Base-by-base conservation (phyloP, 2,888 invertebrate genomes). In the Xylota sylvarum region DNA sequence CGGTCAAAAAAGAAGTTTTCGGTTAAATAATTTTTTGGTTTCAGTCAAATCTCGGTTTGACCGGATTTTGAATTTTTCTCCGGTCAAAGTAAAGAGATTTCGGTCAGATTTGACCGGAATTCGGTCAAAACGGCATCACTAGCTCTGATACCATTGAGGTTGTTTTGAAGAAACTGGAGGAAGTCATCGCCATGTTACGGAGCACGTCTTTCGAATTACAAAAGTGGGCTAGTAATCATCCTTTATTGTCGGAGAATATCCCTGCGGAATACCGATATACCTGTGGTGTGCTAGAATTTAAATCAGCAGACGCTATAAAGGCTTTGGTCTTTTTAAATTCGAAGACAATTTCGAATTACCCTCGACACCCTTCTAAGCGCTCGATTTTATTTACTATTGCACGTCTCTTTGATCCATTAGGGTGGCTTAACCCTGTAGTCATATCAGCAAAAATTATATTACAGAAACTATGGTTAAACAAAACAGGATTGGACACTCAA, bases 181-280 rank as follows among this genome's bases (percentile, higher is more conserved):
- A 64, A 35, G 50, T 73, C 6, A 27, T 32, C 6, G 17, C 35
- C 32, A 79, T 70, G 50, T 12, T 80, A 7, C 43, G 17, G 6
- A 69, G 56, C 27, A 64, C 52, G 32, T 50, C 52, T n/a, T 82
- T 65, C n/a, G 70, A 65, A 56, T 23, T 23, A 3, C 23, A 37
- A n/a, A 69, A 81, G 12, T 77, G 70, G 76, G 65, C 82, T 6
- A 46, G 82, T 37, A 82, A 77, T 46, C 46, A 62, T 56, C 40
- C 32, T 14, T 7, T n/a, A 23, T n/a, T 82, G 30, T 30, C 69
- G n/a, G 40, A 74, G 0, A 27, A 50, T 3, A 70, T 82, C 1
- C 76, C 58, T 37, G 5, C 14, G 2, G 46, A 52, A 14, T 23
- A 79, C 17, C 40, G 43, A 19, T 14, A n/a, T 50, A 17, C 19